phyloP scores from a whole-genome alignment of 2,113 vertebrate genomes.

The Vicugna pacos region DNA sequence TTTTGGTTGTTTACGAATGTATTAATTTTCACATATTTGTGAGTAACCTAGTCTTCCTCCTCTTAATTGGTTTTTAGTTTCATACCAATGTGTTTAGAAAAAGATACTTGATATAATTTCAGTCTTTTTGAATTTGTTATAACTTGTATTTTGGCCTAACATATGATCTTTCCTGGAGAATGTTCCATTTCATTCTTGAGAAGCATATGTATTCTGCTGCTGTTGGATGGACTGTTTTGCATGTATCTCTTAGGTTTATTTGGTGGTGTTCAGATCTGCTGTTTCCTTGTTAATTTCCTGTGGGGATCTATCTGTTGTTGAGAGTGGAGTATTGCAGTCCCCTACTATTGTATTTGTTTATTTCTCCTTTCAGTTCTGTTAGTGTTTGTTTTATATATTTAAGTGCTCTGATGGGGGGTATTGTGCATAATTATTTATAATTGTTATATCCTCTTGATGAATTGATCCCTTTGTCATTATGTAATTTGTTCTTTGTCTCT shows the following conservation, averaged over 20 bases:
- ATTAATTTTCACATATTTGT: background rate
- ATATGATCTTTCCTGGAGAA: background rate
- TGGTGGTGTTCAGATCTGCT: background rate
- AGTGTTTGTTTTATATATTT: background rate
- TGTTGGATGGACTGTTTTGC: background rate
- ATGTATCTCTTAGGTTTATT: background rate
- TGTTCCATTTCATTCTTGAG: background rate
- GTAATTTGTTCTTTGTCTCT: background rate
- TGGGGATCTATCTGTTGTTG: background rate
- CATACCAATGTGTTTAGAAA: too few relatives aligned
- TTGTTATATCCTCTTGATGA: background rate
- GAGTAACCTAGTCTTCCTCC: too few relatives aligned
- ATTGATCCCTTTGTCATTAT: background rate
- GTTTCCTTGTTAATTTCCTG: background rate
- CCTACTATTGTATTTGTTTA: background rate
- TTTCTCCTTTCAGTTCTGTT: background rate
- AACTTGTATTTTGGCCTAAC: background rate
- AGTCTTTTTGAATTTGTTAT: too few relatives aligned
- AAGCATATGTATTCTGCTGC: background rate
- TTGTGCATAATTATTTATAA: background rate
- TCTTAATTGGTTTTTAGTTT: too few relatives aligned
- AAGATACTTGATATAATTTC: too few relatives aligned
- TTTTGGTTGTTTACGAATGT: background rate
- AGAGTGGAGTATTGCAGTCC: background rate
- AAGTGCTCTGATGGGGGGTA: background rate